phyloP scores from a whole-genome alignment of 1,140 invertebrate species.

The Eurosta solidaginis region DNA sequence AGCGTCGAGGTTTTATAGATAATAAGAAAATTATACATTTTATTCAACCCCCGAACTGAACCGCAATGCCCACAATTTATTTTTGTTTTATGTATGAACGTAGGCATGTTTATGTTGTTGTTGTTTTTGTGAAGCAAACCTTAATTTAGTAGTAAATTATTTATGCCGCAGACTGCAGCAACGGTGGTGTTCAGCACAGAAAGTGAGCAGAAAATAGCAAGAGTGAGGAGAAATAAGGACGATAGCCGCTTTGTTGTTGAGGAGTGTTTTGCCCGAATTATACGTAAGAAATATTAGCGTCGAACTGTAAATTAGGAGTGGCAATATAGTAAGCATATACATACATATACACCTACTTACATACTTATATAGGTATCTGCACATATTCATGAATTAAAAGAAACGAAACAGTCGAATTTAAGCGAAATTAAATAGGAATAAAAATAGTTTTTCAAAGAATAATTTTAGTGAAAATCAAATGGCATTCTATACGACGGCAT shows the following conservation, averaged over 20 bases:
- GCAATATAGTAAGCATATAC: too few species aligned
- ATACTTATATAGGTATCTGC: too few species aligned
- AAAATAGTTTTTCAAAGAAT: not conserved
- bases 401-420: not conserved
- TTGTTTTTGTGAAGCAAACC: slow-evolving; percentile 33
- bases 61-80: slow-evolving; percentile 54
- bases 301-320: not conserved
- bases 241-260: not conserved
- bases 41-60: slow-evolving; percentile 43
- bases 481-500: too few species aligned
- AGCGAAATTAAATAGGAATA: not conserved
- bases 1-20: slow-evolving; percentile 42
- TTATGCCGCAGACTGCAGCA: slow-evolving; percentile 33
- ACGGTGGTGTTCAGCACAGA: not conserved
- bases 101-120: not conserved
- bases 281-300: not conserved
- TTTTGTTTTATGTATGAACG: not conserved
- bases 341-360: too few species aligned
- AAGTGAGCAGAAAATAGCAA: not conserved
- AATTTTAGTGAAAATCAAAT: not conserved
- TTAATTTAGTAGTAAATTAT: slow-evolving; percentile 52
- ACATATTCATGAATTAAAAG: too few species aligned
- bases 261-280: not conserved
- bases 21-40: slow-evolving; percentile 60
- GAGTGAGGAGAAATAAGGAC: not conserved